A percentile compares a stretch with the other conserved stretches of the same genome.
These are phyloP conservation scores for Caranx ignobilis DNA, from an alignment of 2,113 vertebrate species.

Conservation along the genomic window DNA sequence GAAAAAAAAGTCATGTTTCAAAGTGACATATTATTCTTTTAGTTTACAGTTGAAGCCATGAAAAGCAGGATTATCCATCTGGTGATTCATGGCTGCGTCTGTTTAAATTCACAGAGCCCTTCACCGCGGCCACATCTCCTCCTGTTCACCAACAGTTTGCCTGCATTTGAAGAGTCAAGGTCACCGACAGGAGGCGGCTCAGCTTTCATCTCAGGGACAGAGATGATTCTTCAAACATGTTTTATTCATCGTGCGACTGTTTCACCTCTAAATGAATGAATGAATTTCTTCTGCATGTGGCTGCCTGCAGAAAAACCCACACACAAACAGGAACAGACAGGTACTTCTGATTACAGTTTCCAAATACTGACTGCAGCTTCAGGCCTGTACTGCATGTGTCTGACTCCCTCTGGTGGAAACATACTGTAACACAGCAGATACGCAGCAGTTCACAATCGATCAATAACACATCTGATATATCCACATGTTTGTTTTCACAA, in stretches of 20 bases:
- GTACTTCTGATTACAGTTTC: background rate
- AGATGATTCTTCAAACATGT: slow-evolving; percentile 21
- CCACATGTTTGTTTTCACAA: background rate
- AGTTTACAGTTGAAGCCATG: background rate
- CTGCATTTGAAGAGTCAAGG: background rate
- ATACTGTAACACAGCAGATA: background rate
- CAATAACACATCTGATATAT: background rate
- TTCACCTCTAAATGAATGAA: background rate
- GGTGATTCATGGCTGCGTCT: slow-evolving; percentile 11
- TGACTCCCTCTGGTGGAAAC: slow-evolving; percentile 65
- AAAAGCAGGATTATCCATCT: background rate
- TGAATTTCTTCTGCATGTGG: background rate
- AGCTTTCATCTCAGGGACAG: slow-evolving; percentile 11
- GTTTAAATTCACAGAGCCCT: too few relatives aligned
- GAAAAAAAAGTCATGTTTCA: background rate
- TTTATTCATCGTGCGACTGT: slow-evolving; percentile 18
- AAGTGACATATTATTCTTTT: background rate
- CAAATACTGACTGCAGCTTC: background rate
- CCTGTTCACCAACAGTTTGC: too few relatives aligned
- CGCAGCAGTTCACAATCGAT: background rate
- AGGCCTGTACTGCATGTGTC: background rate
- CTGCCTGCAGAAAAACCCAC: background rate
- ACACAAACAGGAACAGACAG: background rate
- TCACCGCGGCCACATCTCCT: too few relatives aligned
- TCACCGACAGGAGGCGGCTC: background rate